Evolutionary conservation across 2,888 invertebrate species (phyloP), one percentile per base, ranked within the genome.

Genomic region (Cosmopolites sordidus): DNA sequence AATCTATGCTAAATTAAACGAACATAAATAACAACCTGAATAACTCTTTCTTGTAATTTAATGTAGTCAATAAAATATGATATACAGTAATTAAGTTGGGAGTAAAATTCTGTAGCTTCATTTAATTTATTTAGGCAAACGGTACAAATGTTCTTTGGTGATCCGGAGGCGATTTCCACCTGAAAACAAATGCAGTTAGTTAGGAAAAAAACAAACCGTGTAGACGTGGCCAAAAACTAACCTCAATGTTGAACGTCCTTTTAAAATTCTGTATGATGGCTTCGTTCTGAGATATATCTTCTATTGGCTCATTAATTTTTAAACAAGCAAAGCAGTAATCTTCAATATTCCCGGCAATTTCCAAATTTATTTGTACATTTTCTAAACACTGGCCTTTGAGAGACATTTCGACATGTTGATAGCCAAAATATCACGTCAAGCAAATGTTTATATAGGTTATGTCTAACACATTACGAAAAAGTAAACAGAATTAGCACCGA

Each of bases 311-410:
- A 3, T 42, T 43, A 43, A 47, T 53, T 33, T 52, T 22, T 29
- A 59, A 54, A 42, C 60, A 61, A 16, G 58, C 56, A 30, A 61
- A 48, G 50, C 60, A 61, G 30, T 41, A 40, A 27, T 56, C 43
- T 40, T 56, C 42, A 12, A 33, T 33, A 11, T 33, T 33, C 11
- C 33, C 33, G 11, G 4, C n/a, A 22, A 33, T 33, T 12, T 33
- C 33, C 8, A 33, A 9, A n/a, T 33, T 11, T 12, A 33, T 33
- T 33, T 33, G 22, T 22, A 3, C 22, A 22, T 22, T 22, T 5
- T 22, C 22, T 3, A 8, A 8, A 5, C 4, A 5, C 8, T 22
- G 22, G 3, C 8, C 8, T 22, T 22, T 8, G 8, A 22, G 3
- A 5, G 22, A 8, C 22, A 22, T 22, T 22, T 22, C 8, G 22